phyloP scores from a whole-genome alignment of 2,888 invertebrate species.

The Timema podura region DNA sequence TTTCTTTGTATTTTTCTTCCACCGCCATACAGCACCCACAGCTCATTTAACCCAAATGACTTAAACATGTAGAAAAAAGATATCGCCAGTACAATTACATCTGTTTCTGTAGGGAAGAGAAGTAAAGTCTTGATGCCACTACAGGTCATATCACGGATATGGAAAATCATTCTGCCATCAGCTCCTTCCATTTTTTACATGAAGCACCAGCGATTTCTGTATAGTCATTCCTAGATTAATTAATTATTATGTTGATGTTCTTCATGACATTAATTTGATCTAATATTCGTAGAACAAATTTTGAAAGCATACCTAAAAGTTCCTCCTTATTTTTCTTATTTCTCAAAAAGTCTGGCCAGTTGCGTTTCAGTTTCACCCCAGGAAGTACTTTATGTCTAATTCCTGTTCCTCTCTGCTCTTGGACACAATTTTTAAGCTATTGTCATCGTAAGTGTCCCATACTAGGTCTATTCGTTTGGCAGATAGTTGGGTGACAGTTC shows the following conservation, averaged over 20 bases:
- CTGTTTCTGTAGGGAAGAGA: not conserved
- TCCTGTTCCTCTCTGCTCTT: not conserved
- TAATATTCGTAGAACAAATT: not conserved
- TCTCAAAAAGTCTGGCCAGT: not conserved
- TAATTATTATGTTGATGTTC: not conserved
- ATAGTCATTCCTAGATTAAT: not conserved
- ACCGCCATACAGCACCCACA: not conserved
- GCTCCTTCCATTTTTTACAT: not conserved
- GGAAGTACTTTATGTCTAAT: not conserved
- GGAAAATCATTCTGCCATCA: not conserved
- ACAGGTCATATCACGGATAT: not conserved
- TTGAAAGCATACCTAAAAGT: not conserved
- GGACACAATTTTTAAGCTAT: not conserved
- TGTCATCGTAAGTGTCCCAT: not conserved
- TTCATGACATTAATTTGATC: not conserved
- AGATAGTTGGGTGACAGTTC: not conserved
- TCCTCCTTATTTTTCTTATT: not conserved
- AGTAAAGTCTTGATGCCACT: not conserved
- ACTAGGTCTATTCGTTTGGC: not conserved
- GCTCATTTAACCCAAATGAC: not conserved
- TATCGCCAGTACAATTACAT: not conserved
- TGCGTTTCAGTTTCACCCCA: not conserved
- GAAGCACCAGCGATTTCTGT: not conserved
- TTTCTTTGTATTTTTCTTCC: not conserved
- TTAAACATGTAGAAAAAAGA: conserved; percentile 1